A percentile compares a stretch with the other conserved stretches of the same genome.
Evolutionary conservation across 2,888 invertebrate genomes (phyloP).

Genomic region (Noctuana brunneofusca): DNA sequence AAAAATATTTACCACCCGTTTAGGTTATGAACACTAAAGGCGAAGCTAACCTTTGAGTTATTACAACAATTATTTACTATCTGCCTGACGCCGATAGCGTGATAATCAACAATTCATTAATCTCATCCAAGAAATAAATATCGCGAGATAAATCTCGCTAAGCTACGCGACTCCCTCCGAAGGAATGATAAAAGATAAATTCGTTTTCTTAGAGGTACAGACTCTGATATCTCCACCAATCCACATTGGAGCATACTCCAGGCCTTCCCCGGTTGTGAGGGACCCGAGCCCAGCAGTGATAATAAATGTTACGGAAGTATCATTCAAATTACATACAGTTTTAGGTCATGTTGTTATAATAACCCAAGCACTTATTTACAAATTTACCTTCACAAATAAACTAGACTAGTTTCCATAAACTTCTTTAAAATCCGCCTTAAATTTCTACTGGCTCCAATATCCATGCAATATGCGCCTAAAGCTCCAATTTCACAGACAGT

Average conservation of each 20-base stretch:
- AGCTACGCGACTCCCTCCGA: slow-evolving; percentile 48
- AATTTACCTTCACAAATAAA: too few relatives aligned
- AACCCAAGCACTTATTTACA: too few relatives aligned
- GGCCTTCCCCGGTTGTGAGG: too few relatives aligned
- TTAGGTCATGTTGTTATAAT: too few relatives aligned
- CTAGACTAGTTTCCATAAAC: background rate
- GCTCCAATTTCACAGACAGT: background rate
- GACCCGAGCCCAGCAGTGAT: too few relatives aligned
- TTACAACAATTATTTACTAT: slow-evolving; percentile 34
- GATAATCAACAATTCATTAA: slow-evolving; percentile 36
- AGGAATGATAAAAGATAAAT: slow-evolving; percentile 64
- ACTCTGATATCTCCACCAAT: too few relatives aligned
- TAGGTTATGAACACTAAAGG: background rate
- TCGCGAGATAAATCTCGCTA: slow-evolving; percentile 57
- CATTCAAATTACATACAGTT: too few relatives aligned
- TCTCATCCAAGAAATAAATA: slow-evolving; percentile 39
- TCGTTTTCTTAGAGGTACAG: too few relatives aligned
- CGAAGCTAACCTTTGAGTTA: slow-evolving; percentile 16
- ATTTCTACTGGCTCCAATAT: background rate
- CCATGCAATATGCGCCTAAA: background rate
- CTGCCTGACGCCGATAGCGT: slow-evolving; percentile 32
- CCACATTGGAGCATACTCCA: too few relatives aligned
- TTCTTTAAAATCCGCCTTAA: background rate
- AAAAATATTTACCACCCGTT: too few relatives aligned
- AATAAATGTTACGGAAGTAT: too few relatives aligned